A percentile compares a stretch with the other conserved stretches of the same genome.
These are phyloP conservation scores for Microcebus griseorufus DNA, from an alignment of 2,113 vertebrate species.

Conservation along the genomic window DNA sequence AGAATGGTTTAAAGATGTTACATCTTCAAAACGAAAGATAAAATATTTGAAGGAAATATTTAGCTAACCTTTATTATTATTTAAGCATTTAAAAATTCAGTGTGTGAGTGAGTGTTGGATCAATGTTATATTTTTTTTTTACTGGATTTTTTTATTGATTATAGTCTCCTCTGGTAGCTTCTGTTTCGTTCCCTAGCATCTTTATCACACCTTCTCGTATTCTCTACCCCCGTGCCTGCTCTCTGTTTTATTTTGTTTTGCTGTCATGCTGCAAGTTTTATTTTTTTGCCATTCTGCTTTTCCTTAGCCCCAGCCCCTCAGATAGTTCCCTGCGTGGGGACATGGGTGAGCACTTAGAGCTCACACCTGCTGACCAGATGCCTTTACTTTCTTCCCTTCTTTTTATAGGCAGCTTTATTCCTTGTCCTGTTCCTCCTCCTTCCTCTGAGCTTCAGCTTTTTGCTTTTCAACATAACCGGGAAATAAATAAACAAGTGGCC, in stretches of 20 bases:
- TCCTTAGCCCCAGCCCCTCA: neutral
- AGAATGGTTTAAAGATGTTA: neutral
- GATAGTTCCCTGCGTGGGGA: neutral
- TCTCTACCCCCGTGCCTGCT: fast-evolving
- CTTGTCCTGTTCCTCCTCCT: conserved; percentile 35
- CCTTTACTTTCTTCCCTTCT: neutral
- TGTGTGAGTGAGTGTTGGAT: neutral
- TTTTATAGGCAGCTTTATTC: conserved; percentile 30
- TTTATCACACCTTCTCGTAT: neutral
- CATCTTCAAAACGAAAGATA: conserved; percentile 18
- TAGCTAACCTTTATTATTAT: neutral
- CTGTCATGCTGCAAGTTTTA: neutral
- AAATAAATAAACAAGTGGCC: conserved; percentile 77
- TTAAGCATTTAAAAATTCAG: neutral
- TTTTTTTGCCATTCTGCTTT: neutral
- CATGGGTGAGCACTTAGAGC: neutral
- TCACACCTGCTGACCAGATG: conserved; percentile 78
- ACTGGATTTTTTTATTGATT: neutral
- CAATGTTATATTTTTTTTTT: neutral
- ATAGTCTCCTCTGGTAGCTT: neutral
- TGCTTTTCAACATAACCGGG: conserved; percentile 60
- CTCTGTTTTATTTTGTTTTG: neutral
- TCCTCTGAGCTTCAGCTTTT: conserved; percentile 54
- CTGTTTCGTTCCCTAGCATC: neutral
- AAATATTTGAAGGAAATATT: neutral